Base-by-base conservation (phyloP, 1,140 invertebrate genomes). In the Zophobas morio region DNA sequence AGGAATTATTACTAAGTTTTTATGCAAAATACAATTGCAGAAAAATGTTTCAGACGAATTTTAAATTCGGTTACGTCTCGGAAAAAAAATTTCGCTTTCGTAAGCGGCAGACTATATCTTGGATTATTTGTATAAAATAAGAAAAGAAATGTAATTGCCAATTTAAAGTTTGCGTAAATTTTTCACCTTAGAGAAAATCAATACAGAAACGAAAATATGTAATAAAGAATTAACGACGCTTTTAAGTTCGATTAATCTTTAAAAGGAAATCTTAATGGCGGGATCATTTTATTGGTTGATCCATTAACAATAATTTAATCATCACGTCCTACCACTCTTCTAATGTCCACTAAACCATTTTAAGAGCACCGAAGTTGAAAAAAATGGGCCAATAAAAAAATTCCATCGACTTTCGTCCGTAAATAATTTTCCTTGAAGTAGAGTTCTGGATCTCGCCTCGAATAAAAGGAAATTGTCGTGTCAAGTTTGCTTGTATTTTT, bases 231-330 rank as follows among this genome's bases (percentile, higher is more conserved):
- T 66, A 66, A 66, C 34, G 39, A 0, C 20, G 60, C 60, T 66
- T 63, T 63, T 35, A 63, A 63, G 6, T 63, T 37, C 40, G 35
- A 63, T 63, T 63, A 63, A 63, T 63, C 36, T 42, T 66, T 66
- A 57, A 57, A 57, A 35, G 4, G 32, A 4, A 51, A 57, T 57
- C 54, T 57, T 57, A 20, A 66, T 6, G 60, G 37, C 33, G 60
- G 60, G 39, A 32, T 63, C n/a, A 66, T 66, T 66, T 63, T 46
- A 66, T 66, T 42, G 39, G 37, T 32, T 66, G 39, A 66, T 40
- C 39, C 60, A 42, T 57, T 57, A 57, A 66, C 60, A 66, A 66
- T 32, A 66, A 66, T 66, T 66, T 66, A 36, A 66, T 66, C 39
- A 40, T 51, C 49, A 36, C 39, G 8, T 66, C 4, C 39, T 66